A percentile compares a stretch with the other conserved stretches of the same genome.
Conservation (phyloP, 1,140 invertebrate species). For the Drosophila fuyamai region DNA sequence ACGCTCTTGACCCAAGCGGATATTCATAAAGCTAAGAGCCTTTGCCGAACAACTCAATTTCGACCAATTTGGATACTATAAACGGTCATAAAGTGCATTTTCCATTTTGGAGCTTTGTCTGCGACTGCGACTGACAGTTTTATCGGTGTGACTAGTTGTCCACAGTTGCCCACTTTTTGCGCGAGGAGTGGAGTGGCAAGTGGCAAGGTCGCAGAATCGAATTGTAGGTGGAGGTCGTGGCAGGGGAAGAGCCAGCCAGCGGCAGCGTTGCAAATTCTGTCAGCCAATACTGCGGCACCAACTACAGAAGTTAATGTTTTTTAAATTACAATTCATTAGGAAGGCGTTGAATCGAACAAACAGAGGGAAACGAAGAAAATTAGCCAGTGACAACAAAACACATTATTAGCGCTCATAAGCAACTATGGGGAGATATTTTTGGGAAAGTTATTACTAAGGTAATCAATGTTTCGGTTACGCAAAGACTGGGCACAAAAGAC, state of each 20-base stretch:
- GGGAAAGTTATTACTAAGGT: slow-evolving; percentile 61
- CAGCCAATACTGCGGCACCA: slow-evolving; percentile 47
- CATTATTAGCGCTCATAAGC: slow-evolving; percentile 20
- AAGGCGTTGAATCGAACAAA: slow-evolving; percentile 29
- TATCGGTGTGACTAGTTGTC: slow-evolving; percentile 14
- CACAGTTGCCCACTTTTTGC: not conserved
- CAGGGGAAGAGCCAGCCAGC: slow-evolving; percentile 9
- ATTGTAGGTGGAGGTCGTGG: slow-evolving; percentile 72
- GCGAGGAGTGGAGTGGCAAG: slow-evolving; percentile 49
- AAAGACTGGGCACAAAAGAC: slow-evolving; percentile 58
- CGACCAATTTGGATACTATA: slow-evolving; percentile 30
- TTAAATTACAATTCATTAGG: slow-evolving; percentile 72
- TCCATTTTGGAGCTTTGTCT: slow-evolving; percentile 16
- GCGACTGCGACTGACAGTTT: slow-evolving; percentile 21
- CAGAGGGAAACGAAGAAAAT: slow-evolving; percentile 46
- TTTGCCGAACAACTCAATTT: slow-evolving; percentile 26
- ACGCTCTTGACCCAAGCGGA: slow-evolving; percentile 39
- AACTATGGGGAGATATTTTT: slow-evolving; percentile 41
- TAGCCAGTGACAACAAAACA: slow-evolving; percentile 41
- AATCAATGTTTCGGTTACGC: slow-evolving; percentile 49
- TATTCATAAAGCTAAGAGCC: slow-evolving; percentile 19
- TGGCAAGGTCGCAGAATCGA: slow-evolving; percentile 70
- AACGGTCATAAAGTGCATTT: slow-evolving; percentile 30
- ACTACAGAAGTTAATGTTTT: slow-evolving; percentile 54
- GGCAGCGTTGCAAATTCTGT: slow-evolving; percentile 55